Percentiles rank a stretch among this genome's conserved stretches.
Conservation (phyloP, 2,113 vertebrate genomes). For the Tetrax tetrax region DNA sequence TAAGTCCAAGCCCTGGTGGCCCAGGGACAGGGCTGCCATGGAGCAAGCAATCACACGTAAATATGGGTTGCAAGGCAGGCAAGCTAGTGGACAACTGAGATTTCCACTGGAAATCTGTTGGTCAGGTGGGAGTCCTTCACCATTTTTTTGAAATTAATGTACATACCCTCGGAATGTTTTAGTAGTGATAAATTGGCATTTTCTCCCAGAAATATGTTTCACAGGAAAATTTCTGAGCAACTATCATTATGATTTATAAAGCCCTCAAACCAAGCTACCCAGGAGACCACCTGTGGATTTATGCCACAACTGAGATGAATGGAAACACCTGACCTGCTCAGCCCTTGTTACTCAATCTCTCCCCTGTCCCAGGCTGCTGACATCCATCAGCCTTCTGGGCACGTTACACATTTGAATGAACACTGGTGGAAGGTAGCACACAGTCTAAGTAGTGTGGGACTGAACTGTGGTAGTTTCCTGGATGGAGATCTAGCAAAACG, state of each 20-base stretch:
- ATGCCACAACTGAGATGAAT: not conserved
- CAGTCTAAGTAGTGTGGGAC: not conserved
- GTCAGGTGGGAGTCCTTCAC: not conserved
- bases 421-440: not conserved
- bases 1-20: not conserved
- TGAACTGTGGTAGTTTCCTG: not conserved
- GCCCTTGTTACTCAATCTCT: not conserved
- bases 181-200: conserved; percentile 18
- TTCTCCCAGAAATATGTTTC: conserved; percentile 21
- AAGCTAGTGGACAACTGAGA: not conserved
- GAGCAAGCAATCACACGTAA: not conserved
- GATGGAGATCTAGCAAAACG: not conserved
- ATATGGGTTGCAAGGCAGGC: not conserved
- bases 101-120: not conserved
- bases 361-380: not conserved
- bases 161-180: not conserved
- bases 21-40: not conserved
- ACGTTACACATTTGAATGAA: not conserved
- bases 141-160: not conserved
- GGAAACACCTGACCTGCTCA: not conserved
- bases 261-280: not conserved
- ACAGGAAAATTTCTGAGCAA: not conserved
- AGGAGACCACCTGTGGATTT: not conserved
- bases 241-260: conserved; percentile 34
- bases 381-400: not conserved